Conservation (phyloP, 35 echinoderm and acorn worm species). For the Apostichopus parvimensis region DNA sequence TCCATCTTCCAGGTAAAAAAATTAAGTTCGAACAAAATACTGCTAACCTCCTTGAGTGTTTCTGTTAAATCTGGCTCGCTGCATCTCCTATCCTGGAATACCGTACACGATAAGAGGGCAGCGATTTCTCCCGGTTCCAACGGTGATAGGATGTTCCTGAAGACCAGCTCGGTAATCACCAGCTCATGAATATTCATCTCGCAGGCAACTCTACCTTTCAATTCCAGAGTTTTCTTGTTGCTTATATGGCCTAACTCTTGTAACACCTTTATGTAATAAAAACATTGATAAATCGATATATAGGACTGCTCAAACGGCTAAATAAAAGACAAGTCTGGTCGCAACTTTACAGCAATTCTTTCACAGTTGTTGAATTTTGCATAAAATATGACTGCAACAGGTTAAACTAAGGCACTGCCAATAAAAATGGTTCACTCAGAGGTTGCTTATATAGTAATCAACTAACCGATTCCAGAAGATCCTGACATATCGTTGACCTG, state of each 20-base stretch:
- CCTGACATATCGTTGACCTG: no score
- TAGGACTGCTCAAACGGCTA: no score
- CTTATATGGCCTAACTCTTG: constrained; percentile 77
- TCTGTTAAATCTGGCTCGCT: constrained; percentile 84
- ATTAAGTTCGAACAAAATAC: background rate
- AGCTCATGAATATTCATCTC: constrained; percentile 97
- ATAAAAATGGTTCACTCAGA: no score
- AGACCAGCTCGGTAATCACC: constrained; percentile 89
- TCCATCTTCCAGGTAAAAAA: no score
- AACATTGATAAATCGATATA: background rate
- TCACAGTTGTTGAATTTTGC: no score
- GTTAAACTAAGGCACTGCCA: no score
- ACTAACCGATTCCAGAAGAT: no score
- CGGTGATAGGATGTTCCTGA: constrained; percentile 81
- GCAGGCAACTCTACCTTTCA: constrained; percentile 94
- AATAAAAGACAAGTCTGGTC: no score
- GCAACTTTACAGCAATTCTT: no score
- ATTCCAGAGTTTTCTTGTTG: constrained; percentile 64
- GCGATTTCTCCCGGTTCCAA: constrained; percentile 82
- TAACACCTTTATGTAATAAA: constrained; percentile 66
- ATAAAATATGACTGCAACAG: no score
- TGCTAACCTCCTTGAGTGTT: constrained; percentile 67
- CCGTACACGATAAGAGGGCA: constrained; percentile 91
- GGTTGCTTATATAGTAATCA: no score
- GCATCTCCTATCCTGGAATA: constrained; percentile 91